These are phyloP conservation scores for Mycetomoellerius zeteki DNA, from an alignment of 1,140 invertebrate genomes.

Conservation along the genomic window DNA sequence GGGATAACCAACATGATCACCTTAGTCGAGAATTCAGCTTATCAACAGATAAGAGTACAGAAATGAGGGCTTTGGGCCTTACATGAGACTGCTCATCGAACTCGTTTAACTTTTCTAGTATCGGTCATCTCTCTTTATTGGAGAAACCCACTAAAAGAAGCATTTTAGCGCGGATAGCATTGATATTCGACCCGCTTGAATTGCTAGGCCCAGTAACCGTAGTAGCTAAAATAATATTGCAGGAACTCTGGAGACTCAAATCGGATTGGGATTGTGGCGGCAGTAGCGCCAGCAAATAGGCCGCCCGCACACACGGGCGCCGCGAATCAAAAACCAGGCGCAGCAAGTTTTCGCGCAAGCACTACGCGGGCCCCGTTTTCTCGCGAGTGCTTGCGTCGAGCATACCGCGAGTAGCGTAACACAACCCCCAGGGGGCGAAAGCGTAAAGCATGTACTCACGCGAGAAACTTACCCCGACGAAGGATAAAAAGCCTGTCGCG, in stretches of 20 bases:
- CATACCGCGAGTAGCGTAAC: too few species aligned
- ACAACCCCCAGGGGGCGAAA: too few species aligned
- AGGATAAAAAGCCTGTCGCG: too few species aligned
- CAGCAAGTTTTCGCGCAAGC: too few species aligned
- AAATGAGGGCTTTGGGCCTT: neutral
- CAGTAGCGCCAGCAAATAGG: too few species aligned
- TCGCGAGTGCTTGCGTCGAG: too few species aligned
- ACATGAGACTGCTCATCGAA: neutral
- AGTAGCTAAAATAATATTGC: neutral
- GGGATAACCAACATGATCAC: neutral
- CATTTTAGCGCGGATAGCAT: neutral
- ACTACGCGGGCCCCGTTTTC: too few species aligned
- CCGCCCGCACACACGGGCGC: too few species aligned
- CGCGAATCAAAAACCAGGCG: too few species aligned
- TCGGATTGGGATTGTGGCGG: neutral
- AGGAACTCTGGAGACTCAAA: neutral
- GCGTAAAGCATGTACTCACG: too few species aligned
- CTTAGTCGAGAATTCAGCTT: neutral
- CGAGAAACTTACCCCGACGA: too few species aligned
- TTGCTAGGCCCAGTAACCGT: neutral
- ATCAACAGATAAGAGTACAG: neutral
- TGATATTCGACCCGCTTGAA: neutral
- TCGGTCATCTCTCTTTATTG: neutral
- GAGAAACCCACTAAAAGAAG: neutral
- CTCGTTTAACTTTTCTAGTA: neutral